Evolutionary conservation across 2,888 invertebrate species (phyloP).

Genomic region (Seira musarum): DNA sequence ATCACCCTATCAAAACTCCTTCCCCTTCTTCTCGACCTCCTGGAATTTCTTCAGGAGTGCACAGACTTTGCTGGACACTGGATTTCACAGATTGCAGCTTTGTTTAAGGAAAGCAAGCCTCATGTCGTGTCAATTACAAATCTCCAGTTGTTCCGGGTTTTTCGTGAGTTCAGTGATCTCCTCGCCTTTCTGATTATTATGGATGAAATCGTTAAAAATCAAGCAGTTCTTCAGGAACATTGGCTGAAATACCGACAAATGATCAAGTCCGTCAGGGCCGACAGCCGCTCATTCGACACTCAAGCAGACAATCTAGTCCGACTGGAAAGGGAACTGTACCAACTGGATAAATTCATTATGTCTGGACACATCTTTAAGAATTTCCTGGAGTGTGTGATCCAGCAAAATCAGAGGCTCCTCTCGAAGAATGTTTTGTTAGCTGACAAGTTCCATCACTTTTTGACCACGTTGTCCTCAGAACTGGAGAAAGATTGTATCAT

Average conservation of each 20-base stretch:
- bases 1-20: conserved; percentile 74
- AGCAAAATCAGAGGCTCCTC: conserved; percentile 35
- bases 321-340: conserved; percentile 81
- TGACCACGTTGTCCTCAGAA: conserved; percentile 25
- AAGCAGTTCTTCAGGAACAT: conserved; percentile 77
- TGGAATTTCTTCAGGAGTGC: conserved; percentile 80
- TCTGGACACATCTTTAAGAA: conserved; percentile 80
- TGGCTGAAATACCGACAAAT: conserved; percentile 86
- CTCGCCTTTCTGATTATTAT: conserved; percentile 76
- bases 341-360: conserved; percentile 80
- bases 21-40: conserved; percentile 76
- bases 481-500: conserved; percentile 62
- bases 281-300: conserved; percentile 76
- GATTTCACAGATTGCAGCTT: conserved; percentile 82
- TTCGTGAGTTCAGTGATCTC: conserved; percentile 73
- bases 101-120: conserved; percentile 75
- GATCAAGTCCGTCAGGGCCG: conserved; percentile 80
- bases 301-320: conserved; percentile 79
- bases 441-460: conserved; percentile 54
- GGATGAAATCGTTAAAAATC: conserved; percentile 79
- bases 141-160: conserved; percentile 66
- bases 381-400: conserved; percentile 49
- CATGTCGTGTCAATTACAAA: conserved; percentile 70
- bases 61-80: conserved; percentile 82
- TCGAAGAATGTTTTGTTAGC: conserved; percentile 47